A percentile compares a stretch with the other conserved stretches of the same genome.
phyloP scores from a whole-genome alignment of 2,113 vertebrate genomes.

The Nyctibius bracteatus region DNA sequence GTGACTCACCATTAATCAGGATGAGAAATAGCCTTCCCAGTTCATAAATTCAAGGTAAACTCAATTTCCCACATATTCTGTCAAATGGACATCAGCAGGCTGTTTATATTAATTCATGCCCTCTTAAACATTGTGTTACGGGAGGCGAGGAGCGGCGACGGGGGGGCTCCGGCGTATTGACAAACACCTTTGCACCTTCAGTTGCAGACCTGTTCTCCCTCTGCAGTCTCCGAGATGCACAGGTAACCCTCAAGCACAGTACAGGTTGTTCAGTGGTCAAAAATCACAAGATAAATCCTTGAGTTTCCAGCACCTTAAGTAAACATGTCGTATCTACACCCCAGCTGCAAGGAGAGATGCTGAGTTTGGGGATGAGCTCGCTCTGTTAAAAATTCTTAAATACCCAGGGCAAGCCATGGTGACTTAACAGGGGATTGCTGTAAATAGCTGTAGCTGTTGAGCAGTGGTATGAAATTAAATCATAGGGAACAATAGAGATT shows the following conservation, averaged over 20 bases:
- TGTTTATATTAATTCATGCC: constrained; percentile 59
- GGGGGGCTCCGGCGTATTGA: background rate
- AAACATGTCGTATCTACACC: constrained; percentile 36
- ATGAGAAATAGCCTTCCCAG: constrained; percentile 72
- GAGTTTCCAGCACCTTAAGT: constrained; percentile 17
- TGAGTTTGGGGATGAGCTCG: constrained; percentile 20
- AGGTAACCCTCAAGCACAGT: background rate
- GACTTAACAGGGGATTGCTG: background rate
- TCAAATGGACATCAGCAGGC: constrained; percentile 66
- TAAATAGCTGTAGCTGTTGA: constrained; percentile 53
- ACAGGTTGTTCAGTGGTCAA: background rate
- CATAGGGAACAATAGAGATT: constrained; percentile 16
- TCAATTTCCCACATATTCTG: constrained; percentile 68
- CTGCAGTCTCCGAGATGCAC: background rate
- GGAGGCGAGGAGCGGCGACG: background rate
- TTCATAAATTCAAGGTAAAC: constrained; percentile 73
- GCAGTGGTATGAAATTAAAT: constrained; percentile 36
- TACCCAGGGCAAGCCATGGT: background rate
- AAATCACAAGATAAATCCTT: constrained; percentile 58
- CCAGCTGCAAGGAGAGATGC: constrained; percentile 36
- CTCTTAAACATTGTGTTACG: constrained; percentile 3
- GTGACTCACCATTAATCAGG: constrained; percentile 72
- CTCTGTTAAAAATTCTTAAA: background rate
- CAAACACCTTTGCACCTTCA: constrained; percentile 55
- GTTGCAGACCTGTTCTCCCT: background rate